Evolutionary conservation across 2,888 invertebrate species (phyloP).

Genomic region (Agonopterix arenella): DNA sequence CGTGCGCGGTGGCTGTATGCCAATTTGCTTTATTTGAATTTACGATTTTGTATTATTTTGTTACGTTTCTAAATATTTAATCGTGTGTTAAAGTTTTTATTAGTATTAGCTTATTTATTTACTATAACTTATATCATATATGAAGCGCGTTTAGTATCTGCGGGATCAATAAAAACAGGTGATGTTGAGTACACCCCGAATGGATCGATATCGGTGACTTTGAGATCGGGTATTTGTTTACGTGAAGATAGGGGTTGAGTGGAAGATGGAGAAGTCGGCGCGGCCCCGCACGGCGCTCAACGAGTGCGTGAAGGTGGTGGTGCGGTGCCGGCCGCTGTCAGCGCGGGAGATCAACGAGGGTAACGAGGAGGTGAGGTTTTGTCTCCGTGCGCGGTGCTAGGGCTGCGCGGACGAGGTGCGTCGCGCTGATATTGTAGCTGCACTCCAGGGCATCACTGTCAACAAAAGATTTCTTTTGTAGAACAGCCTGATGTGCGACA

Average conservation of each 20-base stretch:
- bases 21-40: slow-evolving; percentile 37
- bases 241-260: slow-evolving; percentile 37
- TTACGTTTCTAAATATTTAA: slow-evolving; percentile 50
- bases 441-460: too few species aligned
- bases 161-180: slow-evolving; percentile 46
- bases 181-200: slow-evolving; percentile 62
- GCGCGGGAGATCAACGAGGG: slow-evolving; percentile 88
- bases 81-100: slow-evolving; percentile 39
- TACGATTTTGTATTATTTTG: slow-evolving; percentile 68
- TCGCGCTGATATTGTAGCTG: slow-evolving; percentile 12
- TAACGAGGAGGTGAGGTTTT: slow-evolving; percentile 75
- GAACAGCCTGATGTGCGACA: not conserved
- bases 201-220: slow-evolving; percentile 73
- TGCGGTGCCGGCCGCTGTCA: slow-evolving; percentile 96
- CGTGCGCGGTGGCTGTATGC: slow-evolving; percentile 40
- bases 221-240: slow-evolving; percentile 44
- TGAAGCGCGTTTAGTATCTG: slow-evolving; percentile 19
- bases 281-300: slow-evolving; percentile 76
- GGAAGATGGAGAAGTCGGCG: slow-evolving; percentile 67
- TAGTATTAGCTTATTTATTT: slow-evolving; percentile 31
- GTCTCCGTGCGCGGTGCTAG: slow-evolving; percentile 19
- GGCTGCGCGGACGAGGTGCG: slow-evolving; percentile 51
- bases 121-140: slow-evolving; percentile 18
- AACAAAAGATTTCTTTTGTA: slow-evolving; percentile 1
- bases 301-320: slow-evolving; percentile 97